phyloP scores from a whole-genome alignment of 2,797 vertebrate species.

The Sciurus vulgaris region DNA sequence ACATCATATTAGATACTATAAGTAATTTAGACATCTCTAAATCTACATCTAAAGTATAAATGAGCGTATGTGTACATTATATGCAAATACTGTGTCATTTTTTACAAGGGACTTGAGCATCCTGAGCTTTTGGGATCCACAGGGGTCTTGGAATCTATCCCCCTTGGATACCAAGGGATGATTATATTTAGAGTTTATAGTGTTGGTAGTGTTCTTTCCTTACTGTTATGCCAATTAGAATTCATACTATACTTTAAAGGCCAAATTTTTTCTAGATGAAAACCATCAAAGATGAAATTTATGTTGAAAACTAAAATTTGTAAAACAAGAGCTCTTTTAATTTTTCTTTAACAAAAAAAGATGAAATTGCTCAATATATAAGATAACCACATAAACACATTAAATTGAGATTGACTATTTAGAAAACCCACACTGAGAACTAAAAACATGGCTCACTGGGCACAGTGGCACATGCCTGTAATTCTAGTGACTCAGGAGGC shows the following conservation, averaged over 20 bases:
- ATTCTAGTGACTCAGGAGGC: too few relatives aligned
- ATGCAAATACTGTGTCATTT: not conserved
- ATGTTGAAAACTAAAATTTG: conserved; percentile 28
- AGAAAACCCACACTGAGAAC: not conserved
- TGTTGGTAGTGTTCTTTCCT: not conserved
- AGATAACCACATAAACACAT: not conserved
- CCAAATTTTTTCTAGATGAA: conserved; percentile 11
- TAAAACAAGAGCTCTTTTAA: conserved; percentile 36
- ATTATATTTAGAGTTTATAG: not conserved
- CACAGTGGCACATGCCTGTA: too few relatives aligned
- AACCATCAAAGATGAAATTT: conserved; percentile 11
- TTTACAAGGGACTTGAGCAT: not conserved
- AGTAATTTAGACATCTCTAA: not conserved
- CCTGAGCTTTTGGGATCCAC: too few relatives aligned
- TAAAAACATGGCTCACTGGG: not conserved
- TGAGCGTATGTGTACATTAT: not conserved
- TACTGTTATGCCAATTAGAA: not conserved
- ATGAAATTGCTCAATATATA: not conserved
- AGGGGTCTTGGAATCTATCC: not conserved
- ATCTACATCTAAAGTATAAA: not conserved
- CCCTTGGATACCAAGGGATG: not conserved
- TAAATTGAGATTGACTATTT: conserved; percentile 22
- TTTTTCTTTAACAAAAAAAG: not conserved
- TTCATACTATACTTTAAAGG: not conserved
- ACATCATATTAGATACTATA: not conserved